Evolutionary conservation across 2,113 vertebrate species (phyloP).

Genomic region (Camelus dromedarius): DNA sequence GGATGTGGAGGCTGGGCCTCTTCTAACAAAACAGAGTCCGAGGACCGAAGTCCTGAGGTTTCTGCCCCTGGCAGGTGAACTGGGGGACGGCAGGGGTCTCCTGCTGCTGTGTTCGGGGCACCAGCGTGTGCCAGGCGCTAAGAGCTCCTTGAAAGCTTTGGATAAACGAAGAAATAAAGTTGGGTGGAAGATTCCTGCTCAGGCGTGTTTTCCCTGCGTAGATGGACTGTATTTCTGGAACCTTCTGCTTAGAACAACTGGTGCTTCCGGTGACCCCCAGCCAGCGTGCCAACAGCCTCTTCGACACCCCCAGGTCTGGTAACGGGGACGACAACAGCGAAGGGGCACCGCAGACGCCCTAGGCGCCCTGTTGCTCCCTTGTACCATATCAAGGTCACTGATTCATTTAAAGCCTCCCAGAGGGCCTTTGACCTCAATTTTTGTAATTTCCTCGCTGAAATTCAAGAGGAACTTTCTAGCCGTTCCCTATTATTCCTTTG

Average conservation of each 20-base stretch:
- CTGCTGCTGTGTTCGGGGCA: rapidly evolving
- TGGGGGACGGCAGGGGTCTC: rapidly evolving
- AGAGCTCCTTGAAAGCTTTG: rapidly evolving
- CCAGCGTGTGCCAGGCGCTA: rapidly evolving
- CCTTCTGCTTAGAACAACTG: not conserved
- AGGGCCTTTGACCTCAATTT: slow-evolving; percentile 78
- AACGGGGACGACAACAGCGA: not conserved
- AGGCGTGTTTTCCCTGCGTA: rapidly evolving
- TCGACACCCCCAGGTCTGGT: not conserved
- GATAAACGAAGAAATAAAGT: rapidly evolving
- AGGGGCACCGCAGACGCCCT: not conserved
- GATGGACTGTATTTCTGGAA: not conserved
- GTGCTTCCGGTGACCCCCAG: not conserved
- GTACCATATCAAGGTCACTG: slow-evolving; percentile 28
- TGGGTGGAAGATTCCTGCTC: rapidly evolving
- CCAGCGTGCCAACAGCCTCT: not conserved
- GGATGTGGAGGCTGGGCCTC: not conserved
- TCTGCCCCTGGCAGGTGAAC: not conserved
- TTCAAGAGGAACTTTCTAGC: slow-evolving; percentile 37
- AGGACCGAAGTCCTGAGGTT: not conserved
- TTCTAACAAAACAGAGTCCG: rapidly evolving
- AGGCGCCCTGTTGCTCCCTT: not conserved
- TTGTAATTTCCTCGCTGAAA: slow-evolving; percentile 73
- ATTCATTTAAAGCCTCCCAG: slow-evolving; percentile 64
- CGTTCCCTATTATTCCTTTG: slow-evolving; percentile 41